A percentile compares a stretch with the other conserved stretches of the same genome.
These are phyloP conservation scores for Chanos chanos DNA, from an alignment of 2,797 vertebrate genomes.

Conservation along the genomic window DNA sequence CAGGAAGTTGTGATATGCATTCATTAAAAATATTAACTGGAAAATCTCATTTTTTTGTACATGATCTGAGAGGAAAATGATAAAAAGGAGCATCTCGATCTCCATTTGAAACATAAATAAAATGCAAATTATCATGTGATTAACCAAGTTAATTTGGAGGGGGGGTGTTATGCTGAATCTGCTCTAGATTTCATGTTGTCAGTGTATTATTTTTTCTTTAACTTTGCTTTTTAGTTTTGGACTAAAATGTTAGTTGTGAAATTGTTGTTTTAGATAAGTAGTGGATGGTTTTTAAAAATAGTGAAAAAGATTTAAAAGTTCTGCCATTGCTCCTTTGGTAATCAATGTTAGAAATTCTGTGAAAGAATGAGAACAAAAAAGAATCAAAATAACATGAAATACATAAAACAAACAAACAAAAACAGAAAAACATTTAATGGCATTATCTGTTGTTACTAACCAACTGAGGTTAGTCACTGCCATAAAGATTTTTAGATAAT, in stretches of 20 bases:
- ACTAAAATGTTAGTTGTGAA: conserved; percentile 57
- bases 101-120: conserved; percentile 74
- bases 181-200: conserved; percentile 55
- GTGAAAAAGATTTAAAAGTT: conserved; percentile 35
- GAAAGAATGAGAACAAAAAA: conserved; percentile 38
- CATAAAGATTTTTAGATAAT: too few species aligned
- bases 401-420: conserved; percentile 20
- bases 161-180: conserved; percentile 41
- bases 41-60: conserved; percentile 21
- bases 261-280: conserved; percentile 62
- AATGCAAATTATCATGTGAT: conserved; percentile 62
- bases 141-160: conserved; percentile 35
- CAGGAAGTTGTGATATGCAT: background rate
- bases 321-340: conserved; percentile 56
- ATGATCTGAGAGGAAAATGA: background rate
- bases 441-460: background rate
- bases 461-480: conserved; percentile 1
- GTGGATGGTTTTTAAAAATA: conserved; percentile 49
- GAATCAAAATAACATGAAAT: conserved; percentile 36
- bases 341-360: conserved; percentile 56
- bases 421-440: conserved; percentile 7
- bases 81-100: conserved; percentile 11
- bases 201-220: conserved; percentile 60
- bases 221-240: conserved; percentile 60
- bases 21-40: conserved; percentile 12